phyloP scores from a whole-genome alignment of 2,888 invertebrate species.

The Drosophila peninsularis region DNA sequence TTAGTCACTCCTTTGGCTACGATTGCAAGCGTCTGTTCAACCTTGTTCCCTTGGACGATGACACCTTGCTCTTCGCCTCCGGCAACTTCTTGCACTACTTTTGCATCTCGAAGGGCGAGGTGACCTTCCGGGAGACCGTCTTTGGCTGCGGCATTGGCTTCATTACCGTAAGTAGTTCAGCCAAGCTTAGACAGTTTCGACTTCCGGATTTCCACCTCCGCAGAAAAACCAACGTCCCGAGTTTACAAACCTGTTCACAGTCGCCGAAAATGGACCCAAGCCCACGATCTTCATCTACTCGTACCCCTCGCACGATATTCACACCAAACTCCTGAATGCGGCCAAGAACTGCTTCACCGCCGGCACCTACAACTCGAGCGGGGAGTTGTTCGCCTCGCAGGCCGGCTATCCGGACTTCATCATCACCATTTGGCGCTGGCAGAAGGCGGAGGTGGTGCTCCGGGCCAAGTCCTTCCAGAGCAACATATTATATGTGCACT shows the following conservation, averaged over 20 bases:
- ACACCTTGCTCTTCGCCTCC: slow-evolving; percentile 91
- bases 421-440: slow-evolving; percentile 96
- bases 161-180: slow-evolving; percentile 87
- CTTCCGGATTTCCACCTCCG: slow-evolving; percentile 5
- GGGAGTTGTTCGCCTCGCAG: slow-evolving; percentile 89
- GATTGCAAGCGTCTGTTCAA: slow-evolving; percentile 93
- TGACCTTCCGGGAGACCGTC: slow-evolving; percentile 90
- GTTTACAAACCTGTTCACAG: slow-evolving; percentile 88
- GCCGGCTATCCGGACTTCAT: slow-evolving; percentile 94
- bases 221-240: slow-evolving; percentile 88
- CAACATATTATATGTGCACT: slow-evolving; percentile 91
- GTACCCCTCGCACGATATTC: slow-evolving; percentile 92
- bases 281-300: slow-evolving; percentile 93
- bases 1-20: slow-evolving; percentile 94
- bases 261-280: slow-evolving; percentile 91
- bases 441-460: slow-evolving; percentile 89
- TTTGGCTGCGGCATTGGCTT: slow-evolving; percentile 93
- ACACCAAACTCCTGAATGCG: slow-evolving; percentile 91
- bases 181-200: fast-evolving
- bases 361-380: slow-evolving; percentile 92
- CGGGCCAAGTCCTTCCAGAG: slow-evolving; percentile 93
- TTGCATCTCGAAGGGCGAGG: slow-evolving; percentile 87
- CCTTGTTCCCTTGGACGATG: slow-evolving; percentile 90
- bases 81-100: slow-evolving; percentile 93
- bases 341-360: slow-evolving; percentile 90